Evolutionary conservation across 2,113 vertebrate genomes (phyloP).

Genomic region (Gobio gobio): DNA sequence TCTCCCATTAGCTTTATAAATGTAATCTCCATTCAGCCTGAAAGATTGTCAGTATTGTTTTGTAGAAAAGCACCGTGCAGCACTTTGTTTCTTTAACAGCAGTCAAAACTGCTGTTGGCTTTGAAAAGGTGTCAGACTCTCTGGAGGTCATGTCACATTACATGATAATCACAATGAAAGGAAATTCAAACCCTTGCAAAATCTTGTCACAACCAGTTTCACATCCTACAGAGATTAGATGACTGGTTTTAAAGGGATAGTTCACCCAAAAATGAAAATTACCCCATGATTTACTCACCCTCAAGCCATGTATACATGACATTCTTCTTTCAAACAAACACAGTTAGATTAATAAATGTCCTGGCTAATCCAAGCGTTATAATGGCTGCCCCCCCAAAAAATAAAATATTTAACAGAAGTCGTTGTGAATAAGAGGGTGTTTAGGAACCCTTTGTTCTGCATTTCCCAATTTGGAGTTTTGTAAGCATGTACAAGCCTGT

Average conservation of each 20-base stretch:
- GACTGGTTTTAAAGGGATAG: not conserved
- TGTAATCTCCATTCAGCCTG: not conserved
- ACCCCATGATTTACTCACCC: too few relatives aligned
- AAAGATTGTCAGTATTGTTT: not conserved
- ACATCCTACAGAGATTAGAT: not conserved
- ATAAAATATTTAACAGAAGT: too few relatives aligned
- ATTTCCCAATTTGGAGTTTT: too few relatives aligned
- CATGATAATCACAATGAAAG: not conserved
- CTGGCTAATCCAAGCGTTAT: too few relatives aligned
- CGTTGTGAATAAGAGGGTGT: too few relatives aligned
- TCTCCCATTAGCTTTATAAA: not conserved
- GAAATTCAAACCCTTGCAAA: not conserved
- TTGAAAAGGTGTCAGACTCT: not conserved
- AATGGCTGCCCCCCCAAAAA: too few relatives aligned
- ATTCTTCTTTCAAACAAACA: too few relatives aligned
- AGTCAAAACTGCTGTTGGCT: not conserved
- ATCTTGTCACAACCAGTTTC: not conserved
- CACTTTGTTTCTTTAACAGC: slow-evolving; percentile 4
- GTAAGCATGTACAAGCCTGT: too few relatives aligned
- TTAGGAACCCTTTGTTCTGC: too few relatives aligned
- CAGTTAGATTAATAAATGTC: too few relatives aligned
- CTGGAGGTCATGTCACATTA: not conserved
- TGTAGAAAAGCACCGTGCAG: not conserved
- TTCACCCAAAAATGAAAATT: too few relatives aligned
- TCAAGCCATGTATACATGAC: too few relatives aligned